phyloP scores from a whole-genome alignment of 2,113 vertebrate genomes.

The Morphnarchus princeps region DNA sequence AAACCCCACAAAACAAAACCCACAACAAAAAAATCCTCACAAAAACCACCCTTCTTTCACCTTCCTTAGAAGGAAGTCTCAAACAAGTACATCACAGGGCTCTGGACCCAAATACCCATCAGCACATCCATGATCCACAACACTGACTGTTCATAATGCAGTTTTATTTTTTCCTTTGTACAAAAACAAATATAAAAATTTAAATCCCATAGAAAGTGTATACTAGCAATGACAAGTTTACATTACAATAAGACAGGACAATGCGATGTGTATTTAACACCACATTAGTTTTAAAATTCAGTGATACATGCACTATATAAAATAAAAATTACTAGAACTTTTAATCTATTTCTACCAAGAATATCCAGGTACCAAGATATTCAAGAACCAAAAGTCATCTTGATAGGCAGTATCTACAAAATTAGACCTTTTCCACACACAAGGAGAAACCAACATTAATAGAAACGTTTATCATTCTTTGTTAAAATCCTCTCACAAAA shows the following conservation, averaged over 20 bases:
- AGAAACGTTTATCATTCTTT: slow-evolving; percentile 52
- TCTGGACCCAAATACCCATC: not conserved
- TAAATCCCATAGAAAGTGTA: slow-evolving; percentile 74
- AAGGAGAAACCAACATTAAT: slow-evolving; percentile 63
- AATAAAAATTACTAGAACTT: slow-evolving; percentile 66
- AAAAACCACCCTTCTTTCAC: not conserved
- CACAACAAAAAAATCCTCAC: not conserved
- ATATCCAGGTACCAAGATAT: slow-evolving; percentile 59
- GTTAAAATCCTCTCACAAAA: slow-evolving; percentile 70
- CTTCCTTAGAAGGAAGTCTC: not conserved
- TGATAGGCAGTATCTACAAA: slow-evolving; percentile 59
- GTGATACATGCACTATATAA: slow-evolving; percentile 78
- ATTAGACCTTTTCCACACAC: slow-evolving; percentile 56
- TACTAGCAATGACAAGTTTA: slow-evolving; percentile 73
- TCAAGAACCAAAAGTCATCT: slow-evolving; percentile 49
- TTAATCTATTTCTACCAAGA: slow-evolving; percentile 64
- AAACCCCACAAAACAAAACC: not conserved
- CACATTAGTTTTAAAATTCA: slow-evolving; percentile 70
- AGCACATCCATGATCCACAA: not conserved
- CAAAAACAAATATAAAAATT: slow-evolving; percentile 84
- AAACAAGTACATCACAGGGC: not conserved
- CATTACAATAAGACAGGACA: slow-evolving; percentile 62
- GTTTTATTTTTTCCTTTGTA: slow-evolving; percentile 79
- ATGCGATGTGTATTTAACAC: slow-evolving; percentile 66
- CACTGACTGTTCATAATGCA: slow-evolving; percentile 68